Base-by-base conservation (phyloP, 2,113 vertebrate genomes). In the Plectropomus leopardus region DNA sequence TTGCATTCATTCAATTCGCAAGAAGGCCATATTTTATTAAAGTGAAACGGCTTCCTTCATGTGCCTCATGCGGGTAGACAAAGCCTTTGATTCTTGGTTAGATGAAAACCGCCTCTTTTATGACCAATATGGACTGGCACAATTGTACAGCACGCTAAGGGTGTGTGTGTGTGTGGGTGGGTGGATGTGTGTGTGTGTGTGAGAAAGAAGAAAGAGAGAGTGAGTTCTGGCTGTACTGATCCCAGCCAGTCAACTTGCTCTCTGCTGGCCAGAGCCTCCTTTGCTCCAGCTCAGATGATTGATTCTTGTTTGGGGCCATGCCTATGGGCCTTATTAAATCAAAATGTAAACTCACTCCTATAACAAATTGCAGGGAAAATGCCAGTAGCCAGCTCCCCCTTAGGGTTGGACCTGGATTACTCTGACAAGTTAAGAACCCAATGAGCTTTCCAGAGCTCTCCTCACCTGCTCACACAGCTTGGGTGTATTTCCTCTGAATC, bases 271-370 rank as follows among this genome's bases (percentile, higher is more conserved):
- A 76, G 30, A 76, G 83, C 60, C 72, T 89, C 26, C 58, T 93
- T 90, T 83, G 65, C 78, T 86, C 59, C 74, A 83, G 72, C 71
- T 44, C 50, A n/a, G 81, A 87, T 88, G 89, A 94, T 92, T 93
- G 87, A 93, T 94, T 94, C 89, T 93, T 92, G 88, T 93, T 92
- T 44, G 73, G 70, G 84, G 92, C 80, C 78, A 89, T 92, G 90
- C 91, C 92, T 91, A 72, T 92, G 91, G 92, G 91, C 89, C 86
- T 95, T 91, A 93, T 94, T 94, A 92, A 94, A 92, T 93, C 86
- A 90, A 94, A 92, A 94, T 91, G 92, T 93, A 90, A 94, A 94
- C 88, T 90, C 91, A 85, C 82, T 87, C 81, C 82, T 76, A 90
- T 86, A 93, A 92, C 89, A 92, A 90, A 94, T 91, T 84, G 92